Evolutionary conservation across 1,140 invertebrate species (phyloP), one percentile per base, ranked within the genome.

Genomic region (Musca vetustissima): DNA sequence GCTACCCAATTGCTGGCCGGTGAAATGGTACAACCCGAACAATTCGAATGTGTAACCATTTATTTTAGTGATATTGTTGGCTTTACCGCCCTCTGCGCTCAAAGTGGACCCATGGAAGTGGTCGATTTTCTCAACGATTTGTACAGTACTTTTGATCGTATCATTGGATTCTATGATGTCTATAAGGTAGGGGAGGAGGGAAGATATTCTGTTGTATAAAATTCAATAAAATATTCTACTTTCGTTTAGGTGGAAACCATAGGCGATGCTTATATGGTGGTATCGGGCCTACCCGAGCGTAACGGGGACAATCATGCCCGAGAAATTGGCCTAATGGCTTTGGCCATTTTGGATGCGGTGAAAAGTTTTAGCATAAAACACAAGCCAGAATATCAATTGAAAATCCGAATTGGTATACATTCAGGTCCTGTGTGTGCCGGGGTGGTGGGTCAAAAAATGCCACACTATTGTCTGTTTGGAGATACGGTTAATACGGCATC

Each of bases 61-160:
- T 96, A 95, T 84, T 96, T 96, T 80, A 95, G 93, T 70, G 94
- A 96, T 75, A 95, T 96, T 68, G 93, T 96, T 0, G 93, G 93
- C 15, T 96, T 96, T 78, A 96, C 94, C 0, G 88, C 89, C n/a
- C 85, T 96, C 0, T 93, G 93, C 74, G 92, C 92, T 0, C 87
- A 91, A 72, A 94, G 92, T 74, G 92, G 91, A 1, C 93, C 93
- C 1, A 94, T 95, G 87, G 90, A 96, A 78, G 92, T 96, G 4
- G 93, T 96, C 0, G 92, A 93, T 74, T 89, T 96, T 55, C 83
- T 97, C 1, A 97, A 96, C 75, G 92, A 94, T 75, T 85, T 96
- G 9, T 96, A 97, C 79, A 95, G 92, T 73, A 92, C 91, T 0
- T 96, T 96, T 76, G 95, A 97, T 80, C 86, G 89, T 67, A 94